Evolutionary conservation across 2,113 vertebrate species (phyloP).

Genomic region (Theristicus caerulescens): DNA sequence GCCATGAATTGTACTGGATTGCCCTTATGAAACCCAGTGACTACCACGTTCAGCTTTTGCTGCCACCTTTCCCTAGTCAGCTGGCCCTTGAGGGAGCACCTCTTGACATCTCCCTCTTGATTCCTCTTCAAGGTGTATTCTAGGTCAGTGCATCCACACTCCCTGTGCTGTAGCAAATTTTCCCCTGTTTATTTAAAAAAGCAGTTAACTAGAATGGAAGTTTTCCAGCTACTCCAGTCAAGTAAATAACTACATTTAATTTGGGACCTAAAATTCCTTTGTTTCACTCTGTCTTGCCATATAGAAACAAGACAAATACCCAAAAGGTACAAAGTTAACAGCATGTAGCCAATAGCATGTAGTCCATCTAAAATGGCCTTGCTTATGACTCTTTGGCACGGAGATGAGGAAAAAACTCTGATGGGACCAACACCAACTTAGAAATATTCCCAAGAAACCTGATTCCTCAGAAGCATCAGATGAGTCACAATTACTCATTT

Average conservation of each 20-base stretch:
- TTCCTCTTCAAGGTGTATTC: neutral
- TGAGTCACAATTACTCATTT: conserved; percentile 52
- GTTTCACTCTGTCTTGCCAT: neutral
- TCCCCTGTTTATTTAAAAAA: neutral
- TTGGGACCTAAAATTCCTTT: neutral
- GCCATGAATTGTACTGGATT: neutral
- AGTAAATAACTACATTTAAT: neutral
- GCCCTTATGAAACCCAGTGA: neutral
- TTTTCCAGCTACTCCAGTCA: neutral
- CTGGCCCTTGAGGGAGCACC: neutral
- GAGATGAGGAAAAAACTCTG: neutral
- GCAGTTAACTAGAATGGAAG: neutral
- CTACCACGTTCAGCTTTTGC: neutral
- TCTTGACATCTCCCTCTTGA: neutral
- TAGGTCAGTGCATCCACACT: neutral
- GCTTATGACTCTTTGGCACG: neutral
- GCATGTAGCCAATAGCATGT: neutral
- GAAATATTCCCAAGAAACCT: neutral
- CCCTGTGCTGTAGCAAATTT: neutral
- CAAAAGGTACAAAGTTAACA: neutral
- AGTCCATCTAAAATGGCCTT: neutral
- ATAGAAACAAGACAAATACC: neutral
- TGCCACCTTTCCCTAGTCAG: neutral
- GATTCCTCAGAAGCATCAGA: neutral
- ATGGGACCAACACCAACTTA: neutral